Evolutionary conservation across 2,888 invertebrate species (phyloP), one percentile per base, ranked within the genome.

Genomic region (Platypus cylindrus): DNA sequence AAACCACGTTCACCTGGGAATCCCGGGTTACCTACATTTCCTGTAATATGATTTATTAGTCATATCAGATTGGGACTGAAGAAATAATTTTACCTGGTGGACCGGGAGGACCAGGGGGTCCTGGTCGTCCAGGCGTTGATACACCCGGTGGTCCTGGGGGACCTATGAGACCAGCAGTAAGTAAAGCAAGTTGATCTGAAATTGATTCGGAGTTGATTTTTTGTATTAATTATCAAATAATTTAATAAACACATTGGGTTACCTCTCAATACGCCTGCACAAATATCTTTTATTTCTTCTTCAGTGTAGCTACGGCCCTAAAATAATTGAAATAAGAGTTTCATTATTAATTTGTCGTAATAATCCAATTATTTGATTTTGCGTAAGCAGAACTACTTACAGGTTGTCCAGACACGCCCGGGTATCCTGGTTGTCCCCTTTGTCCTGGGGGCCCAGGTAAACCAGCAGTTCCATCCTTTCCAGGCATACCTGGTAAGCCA

Each of bases 241-340:
- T 17, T 11, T 16, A 17, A 16, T 2, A n/a, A n/a, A n/a, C n/a
- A n/a, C n/a, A 9, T 11, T 18, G n/a, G n/a, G n/a, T 55, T 62
- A 84, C 85, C 84, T 70, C 80, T 70, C 27, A 89, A 67, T 28
- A 89, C 72, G 30, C 75, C 71, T 48, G 78, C 74, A 55, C 87
- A 86, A 48, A 90, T 79, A 46, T 84, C 84, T 45, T 80, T 67
- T n/a, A 90, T 70, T 59, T 86, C 84, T 4, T 67, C 65, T 57
- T 84, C 83, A 0, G 73, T 8, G 11, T 30, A 30, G 11, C 16
- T 30, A 7, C 16, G 7, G 5, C 30, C 30, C 30, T 68, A n/a
- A n/a, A n/a, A n/a, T n/a, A n/a, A n/a, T n/a, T n/a, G n/a, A n/a
- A n/a, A n/a, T n/a, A n/a, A n/a, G n/a, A n/a, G n/a, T n/a, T n/a